A percentile compares a stretch with the other conserved stretches of the same genome.
phyloP scores from a whole-genome alignment of 2,888 invertebrate genomes.

The Chloroclystis v-ata region DNA sequence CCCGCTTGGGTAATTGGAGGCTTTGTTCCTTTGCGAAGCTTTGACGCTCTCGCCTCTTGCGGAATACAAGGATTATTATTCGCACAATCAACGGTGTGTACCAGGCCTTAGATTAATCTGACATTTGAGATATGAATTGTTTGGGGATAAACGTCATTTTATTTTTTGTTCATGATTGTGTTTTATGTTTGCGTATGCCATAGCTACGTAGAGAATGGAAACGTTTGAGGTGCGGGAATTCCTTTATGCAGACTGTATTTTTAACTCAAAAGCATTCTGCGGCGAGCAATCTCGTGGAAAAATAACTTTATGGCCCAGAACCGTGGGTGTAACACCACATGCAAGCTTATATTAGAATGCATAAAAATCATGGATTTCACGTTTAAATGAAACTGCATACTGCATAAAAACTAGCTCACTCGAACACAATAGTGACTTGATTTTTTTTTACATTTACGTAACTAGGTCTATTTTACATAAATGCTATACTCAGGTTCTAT shows the following conservation, averaged over 20 bases:
- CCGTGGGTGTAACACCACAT: neutral
- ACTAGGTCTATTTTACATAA: too few species aligned
- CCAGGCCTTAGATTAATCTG: slow-evolving; percentile 63
- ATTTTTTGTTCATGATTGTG: slow-evolving; percentile 45
- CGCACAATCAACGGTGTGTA: slow-evolving; percentile 66
- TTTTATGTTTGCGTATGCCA: slow-evolving; percentile 39
- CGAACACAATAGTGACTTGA: too few species aligned
- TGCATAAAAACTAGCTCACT: too few species aligned
- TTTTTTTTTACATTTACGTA: too few species aligned
- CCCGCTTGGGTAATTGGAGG: slow-evolving; percentile 73
- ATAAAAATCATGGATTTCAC: neutral
- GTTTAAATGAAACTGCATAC: neutral
- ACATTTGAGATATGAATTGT: slow-evolving; percentile 62
- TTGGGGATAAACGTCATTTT: slow-evolving; percentile 53
- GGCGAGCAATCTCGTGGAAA: slow-evolving; percentile 17
- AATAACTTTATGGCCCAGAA: slow-evolving; percentile 15
- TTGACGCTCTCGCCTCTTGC: slow-evolving; percentile 52
- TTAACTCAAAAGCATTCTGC: slow-evolving; percentile 26
- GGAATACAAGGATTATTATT: slow-evolving; percentile 66
- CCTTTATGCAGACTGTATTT: slow-evolving; percentile 19
- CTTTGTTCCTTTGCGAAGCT: slow-evolving; percentile 73
- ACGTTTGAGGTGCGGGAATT: slow-evolving; percentile 17
- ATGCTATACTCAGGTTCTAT: too few species aligned
- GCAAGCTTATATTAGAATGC: neutral
- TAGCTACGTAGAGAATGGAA: slow-evolving; percentile 32